Base-by-base conservation (phyloP, 1,140 invertebrate species). In the Drosophila melanica region DNA sequence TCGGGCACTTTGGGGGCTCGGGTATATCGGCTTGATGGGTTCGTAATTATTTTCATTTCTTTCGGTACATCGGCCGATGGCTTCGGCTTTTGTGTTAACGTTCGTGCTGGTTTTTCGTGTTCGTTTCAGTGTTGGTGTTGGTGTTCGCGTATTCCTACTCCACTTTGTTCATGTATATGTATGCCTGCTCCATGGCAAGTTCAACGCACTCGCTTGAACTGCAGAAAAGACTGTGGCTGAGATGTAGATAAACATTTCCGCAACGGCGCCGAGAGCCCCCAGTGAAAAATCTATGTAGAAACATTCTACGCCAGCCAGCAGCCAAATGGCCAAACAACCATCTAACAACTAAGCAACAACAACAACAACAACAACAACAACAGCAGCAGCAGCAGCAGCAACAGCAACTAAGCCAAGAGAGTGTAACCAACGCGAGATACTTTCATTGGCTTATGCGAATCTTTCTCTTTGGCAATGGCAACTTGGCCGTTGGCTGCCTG, bases 181-280 rank as follows among this genome's bases (percentile, higher is more conserved):
- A 48, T 65, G 69, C 55, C 66, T 78, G 55, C 44, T 66, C 57
- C 62, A 75, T 55, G 37, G 67, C 75, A 87, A 84, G 82, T 87
- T 87, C 82, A 87, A 87, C 80, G 84, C 68, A 89, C 84, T 82
- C 84, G 69, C 63, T 79, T 87, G 84, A 87, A 87, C 84, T 87
- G 84, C 79, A 89, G 65, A 89, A 79, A 75, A 69, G 69, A 72
- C 69, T 72, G 63, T 53, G 63, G 41, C 70, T 54, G 63, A 75
- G 69, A 75, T 75, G 76, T 71, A 75, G 73, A 76, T 75, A 76
- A 89, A 79, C 73, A 90, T 87, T 87, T 87, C 84, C 84, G 84
- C 84, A 87, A 87, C 57, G 64, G 58, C 65, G 70, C 54, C 54
- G 63, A 30, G 70, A 41, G 48, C 12, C 41, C 39, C 55, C 27